A percentile compares a stretch with the other conserved stretches of the same genome.
Conservation (phyloP, 2,888 invertebrate genomes). For the Yponomeuta cagnagella region DNA sequence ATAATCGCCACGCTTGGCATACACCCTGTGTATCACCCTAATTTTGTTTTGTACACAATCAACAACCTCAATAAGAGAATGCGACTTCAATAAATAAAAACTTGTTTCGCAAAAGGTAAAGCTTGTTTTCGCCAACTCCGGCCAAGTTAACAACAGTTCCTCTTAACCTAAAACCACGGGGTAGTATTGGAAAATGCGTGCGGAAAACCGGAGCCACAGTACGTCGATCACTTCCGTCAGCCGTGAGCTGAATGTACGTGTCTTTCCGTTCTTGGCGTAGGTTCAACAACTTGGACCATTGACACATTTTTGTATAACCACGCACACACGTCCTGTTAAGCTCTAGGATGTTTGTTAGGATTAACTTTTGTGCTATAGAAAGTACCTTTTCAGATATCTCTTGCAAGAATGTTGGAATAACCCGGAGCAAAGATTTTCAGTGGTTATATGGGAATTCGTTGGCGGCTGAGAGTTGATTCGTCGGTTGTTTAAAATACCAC, state of each 20-base stretch:
- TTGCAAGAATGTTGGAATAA: background rate
- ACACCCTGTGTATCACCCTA: background rate
- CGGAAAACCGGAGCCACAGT: background rate
- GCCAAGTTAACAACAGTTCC: background rate
- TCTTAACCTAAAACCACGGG: background rate
- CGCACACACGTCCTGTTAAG: background rate
- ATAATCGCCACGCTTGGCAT: too few species aligned
- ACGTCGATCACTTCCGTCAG: background rate
- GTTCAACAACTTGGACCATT: slow-evolving; percentile 8
- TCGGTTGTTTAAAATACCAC: background rate
- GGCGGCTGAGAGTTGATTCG: background rate
- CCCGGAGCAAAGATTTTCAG: background rate
- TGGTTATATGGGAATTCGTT: background rate
- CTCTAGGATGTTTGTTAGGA: background rate
- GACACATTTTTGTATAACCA: slow-evolving; percentile 5
- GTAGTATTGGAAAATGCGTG: background rate
- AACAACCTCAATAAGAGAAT: background rate
- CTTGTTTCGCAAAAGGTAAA: background rate
- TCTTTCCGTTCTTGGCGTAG: background rate
- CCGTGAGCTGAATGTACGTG: background rate
- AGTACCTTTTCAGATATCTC: background rate
- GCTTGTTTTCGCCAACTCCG: background rate
- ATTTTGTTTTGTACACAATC: background rate
- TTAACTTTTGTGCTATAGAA: background rate
- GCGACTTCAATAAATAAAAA: background rate